Evolutionary conservation across 2,797 vertebrate species (phyloP).

Genomic region (Lophotriccus pileatus): DNA sequence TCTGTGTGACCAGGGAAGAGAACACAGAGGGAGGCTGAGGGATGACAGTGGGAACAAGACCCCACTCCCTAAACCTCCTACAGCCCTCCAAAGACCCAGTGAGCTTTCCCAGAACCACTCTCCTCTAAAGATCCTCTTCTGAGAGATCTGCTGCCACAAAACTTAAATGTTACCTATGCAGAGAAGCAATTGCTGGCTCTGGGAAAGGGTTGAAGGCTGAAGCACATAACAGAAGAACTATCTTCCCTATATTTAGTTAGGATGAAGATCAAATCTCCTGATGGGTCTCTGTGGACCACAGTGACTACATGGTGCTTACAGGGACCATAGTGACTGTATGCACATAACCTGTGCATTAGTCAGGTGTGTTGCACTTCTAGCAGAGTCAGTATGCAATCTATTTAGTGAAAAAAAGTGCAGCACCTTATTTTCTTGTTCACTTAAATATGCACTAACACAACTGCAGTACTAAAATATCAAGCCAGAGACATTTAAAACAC

Average conservation of each 20-base stretch:
- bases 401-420: background rate
- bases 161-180: background rate
- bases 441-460: background rate
- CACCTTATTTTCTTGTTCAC: background rate
- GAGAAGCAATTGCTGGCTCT: background rate
- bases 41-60: background rate
- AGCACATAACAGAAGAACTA: background rate
- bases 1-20: background rate
- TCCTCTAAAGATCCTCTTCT: background rate
- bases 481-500: background rate
- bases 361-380: background rate
- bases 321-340: background rate
- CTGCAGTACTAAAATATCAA: background rate
- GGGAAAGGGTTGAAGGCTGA: background rate
- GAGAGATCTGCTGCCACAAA: background rate
- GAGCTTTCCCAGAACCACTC: background rate
- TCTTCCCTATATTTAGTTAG: background rate
- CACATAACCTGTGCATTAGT: background rate
- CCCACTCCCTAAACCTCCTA: background rate
- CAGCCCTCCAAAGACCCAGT: background rate
- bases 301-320: too few relatives aligned
- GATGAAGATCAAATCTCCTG: background rate
- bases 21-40: background rate
- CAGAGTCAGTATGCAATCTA: background rate
- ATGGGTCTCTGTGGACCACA: too few relatives aligned